A percentile compares a stretch with the other conserved stretches of the same genome.
Conservation (phyloP, 2,797 vertebrate genomes). For the Cheirogaleus major region DNA sequence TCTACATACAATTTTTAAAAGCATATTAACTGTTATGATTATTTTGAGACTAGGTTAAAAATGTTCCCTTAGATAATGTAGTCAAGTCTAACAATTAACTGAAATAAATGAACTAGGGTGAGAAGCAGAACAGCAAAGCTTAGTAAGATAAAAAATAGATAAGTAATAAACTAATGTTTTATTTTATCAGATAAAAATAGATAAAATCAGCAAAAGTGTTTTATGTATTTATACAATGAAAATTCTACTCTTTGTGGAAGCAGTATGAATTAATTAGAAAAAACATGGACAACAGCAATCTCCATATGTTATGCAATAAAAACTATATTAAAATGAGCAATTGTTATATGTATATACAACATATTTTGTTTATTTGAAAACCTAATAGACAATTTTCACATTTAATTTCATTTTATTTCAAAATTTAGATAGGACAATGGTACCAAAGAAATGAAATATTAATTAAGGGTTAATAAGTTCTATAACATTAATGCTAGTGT, state of each 20-base stretch:
- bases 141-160: background rate
- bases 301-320: background rate
- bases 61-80: background rate
- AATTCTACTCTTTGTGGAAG: background rate
- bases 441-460: background rate
- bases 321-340: background rate
- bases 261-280: background rate
- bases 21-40: background rate
- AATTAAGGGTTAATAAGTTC: background rate
- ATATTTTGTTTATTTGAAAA: background rate
- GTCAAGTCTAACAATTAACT: slow-evolving; percentile 29
- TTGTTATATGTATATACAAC: background rate
- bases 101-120: slow-evolving; percentile 37
- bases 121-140: background rate
- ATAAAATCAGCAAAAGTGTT: background rate
- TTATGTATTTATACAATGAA: background rate
- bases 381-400: background rate
- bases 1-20: background rate
- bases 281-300: background rate
- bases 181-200: background rate
- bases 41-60: background rate
- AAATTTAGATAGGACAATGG: background rate
- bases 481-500: background rate
- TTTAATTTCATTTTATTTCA: slow-evolving; percentile 5
- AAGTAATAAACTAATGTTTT: background rate